These are phyloP conservation scores for Halcyon leucocephala DNA, from an alignment of 2,797 vertebrate species.

Conservation along the genomic window DNA sequence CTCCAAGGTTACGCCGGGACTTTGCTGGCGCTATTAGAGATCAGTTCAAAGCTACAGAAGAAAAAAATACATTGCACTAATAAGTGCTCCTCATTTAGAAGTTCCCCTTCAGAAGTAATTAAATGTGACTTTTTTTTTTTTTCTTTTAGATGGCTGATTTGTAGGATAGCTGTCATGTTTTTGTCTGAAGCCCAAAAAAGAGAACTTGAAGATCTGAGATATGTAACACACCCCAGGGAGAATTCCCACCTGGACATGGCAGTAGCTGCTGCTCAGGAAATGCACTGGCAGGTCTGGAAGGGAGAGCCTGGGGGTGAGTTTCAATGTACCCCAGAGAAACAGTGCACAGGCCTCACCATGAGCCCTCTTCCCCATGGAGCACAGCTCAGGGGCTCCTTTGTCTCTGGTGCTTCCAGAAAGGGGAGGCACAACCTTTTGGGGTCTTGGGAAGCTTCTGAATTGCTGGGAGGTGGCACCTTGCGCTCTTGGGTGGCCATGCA, in stretches of 20 bases:
- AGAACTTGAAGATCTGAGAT: not conserved
- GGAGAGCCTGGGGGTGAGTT: not conserved
- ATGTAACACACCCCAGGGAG: not conserved
- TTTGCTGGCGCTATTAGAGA: conserved; percentile 56
- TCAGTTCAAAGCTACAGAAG: conserved; percentile 66
- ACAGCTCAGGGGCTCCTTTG: not conserved
- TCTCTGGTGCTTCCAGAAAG: not conserved
- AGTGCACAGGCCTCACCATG: not conserved
- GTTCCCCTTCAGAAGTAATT: conserved; percentile 68
- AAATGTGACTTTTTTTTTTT: conserved; percentile 43
- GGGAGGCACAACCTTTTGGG: not conserved
- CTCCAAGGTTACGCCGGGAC: conserved; percentile 66
- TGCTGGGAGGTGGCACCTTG: not conserved
- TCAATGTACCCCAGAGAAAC: not conserved
- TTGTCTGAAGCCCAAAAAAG: not conserved
- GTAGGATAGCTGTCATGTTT: conserved; percentile 53
- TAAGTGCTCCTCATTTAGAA: conserved; percentile 62
- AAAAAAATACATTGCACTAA: conserved; percentile 69
- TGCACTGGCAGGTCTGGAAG: fast-evolving
- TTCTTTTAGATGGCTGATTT: conserved; percentile 32
- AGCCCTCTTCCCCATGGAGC: not conserved
- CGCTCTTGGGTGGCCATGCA: fast-evolving
- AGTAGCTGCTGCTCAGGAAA: not conserved
- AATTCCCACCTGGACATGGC: not conserved
- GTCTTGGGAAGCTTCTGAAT: not conserved